phyloP scores from a whole-genome alignment of 2,113 vertebrate species.

The Eulemur rufifrons region DNA sequence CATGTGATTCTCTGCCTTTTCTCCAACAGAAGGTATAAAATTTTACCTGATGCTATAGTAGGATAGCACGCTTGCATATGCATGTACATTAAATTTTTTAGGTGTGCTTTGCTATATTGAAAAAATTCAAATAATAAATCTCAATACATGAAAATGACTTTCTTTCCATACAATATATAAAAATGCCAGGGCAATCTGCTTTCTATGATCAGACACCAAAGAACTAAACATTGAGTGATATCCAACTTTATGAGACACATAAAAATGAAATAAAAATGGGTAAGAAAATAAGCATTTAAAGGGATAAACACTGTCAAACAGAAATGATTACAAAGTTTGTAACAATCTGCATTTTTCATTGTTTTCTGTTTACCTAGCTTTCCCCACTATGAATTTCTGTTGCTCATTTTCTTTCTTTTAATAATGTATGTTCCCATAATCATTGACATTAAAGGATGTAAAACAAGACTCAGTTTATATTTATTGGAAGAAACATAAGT shows the following conservation, averaged over 20 bases:
- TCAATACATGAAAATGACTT: slow-evolving; percentile 75
- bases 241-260: slow-evolving; percentile 78
- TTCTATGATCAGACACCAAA: slow-evolving; percentile 75
- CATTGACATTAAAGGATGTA: slow-evolving; percentile 47
- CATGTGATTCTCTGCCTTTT: slow-evolving; percentile 27
- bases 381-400: slow-evolving; percentile 40
- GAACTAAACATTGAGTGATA: slow-evolving; percentile 80
- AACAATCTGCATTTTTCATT: slow-evolving; percentile 69
- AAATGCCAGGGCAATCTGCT: slow-evolving; percentile 76
- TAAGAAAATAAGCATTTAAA: slow-evolving; percentile 75
- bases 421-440: slow-evolving; percentile 61
- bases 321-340: slow-evolving; percentile 69
- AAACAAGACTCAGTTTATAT: slow-evolving; percentile 42
- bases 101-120: slow-evolving; percentile 61
- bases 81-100: slow-evolving; percentile 70
- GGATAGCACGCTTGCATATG: slow-evolving; percentile 46
- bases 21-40: slow-evolving; percentile 21
- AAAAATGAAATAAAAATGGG: slow-evolving; percentile 82
- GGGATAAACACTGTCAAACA: slow-evolving; percentile 71
- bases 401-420: slow-evolving; percentile 59
- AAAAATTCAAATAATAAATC: slow-evolving; percentile 79
- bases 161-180: slow-evolving; percentile 68
- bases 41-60: not conserved
- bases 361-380: slow-evolving; percentile 60
- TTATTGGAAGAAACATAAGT: slow-evolving; percentile 56